phyloP scores from a whole-genome alignment of 2,113 vertebrate genomes.

The Probosciger aterrimus region DNA sequence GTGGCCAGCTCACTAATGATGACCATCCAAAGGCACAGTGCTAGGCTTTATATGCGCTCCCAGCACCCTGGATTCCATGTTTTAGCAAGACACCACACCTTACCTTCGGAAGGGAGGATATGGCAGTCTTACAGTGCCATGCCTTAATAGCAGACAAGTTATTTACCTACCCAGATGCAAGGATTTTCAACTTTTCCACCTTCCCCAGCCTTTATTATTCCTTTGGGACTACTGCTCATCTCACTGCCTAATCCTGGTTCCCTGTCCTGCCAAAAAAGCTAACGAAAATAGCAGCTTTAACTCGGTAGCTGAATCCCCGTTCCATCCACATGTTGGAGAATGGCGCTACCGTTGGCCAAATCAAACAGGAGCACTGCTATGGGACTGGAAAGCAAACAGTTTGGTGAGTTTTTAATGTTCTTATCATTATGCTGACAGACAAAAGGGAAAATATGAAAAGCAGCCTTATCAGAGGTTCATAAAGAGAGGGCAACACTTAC shows the following conservation, averaged over 20 bases:
- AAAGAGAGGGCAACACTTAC: slow-evolving; percentile 79
- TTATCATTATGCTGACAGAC: not conserved
- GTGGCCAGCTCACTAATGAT: not conserved
- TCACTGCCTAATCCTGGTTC: not conserved
- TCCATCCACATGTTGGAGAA: not conserved
- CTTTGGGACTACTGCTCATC: not conserved
- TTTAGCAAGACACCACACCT: not conserved
- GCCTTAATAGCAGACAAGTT: not conserved
- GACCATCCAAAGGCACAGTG: not conserved
- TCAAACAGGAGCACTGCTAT: not conserved
- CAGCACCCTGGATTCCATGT: not conserved
- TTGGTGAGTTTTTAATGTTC: not conserved
- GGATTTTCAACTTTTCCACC: slow-evolving; percentile 8
- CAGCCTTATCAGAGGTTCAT: not conserved
- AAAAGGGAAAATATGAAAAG: not conserved
- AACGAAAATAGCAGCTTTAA: not conserved
- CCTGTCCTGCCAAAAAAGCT: not conserved
- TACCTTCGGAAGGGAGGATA: not conserved
- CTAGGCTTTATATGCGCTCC: not conserved
- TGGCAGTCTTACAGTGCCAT: not conserved
- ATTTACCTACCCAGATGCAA: not conserved
- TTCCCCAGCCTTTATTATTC: not conserved
- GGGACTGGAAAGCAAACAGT: not conserved
- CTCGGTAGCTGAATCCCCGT: not conserved
- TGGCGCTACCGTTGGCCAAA: not conserved